A percentile compares a stretch with the other conserved stretches of the same genome.
Evolutionary conservation across 1,140 invertebrate genomes (phyloP).

Genomic region (Trachelipus rathkii): DNA sequence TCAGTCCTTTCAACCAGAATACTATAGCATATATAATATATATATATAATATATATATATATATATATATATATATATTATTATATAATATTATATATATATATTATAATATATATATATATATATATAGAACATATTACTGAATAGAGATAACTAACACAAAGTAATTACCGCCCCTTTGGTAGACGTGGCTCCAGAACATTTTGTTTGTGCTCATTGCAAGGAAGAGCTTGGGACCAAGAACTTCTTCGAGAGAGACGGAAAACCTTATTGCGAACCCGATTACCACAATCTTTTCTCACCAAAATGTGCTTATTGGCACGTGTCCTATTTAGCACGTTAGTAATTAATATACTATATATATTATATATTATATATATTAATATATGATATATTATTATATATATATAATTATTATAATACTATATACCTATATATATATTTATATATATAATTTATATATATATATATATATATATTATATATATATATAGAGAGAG

Average conservation of each 20-base stretch:
- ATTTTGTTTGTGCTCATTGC: constrained; percentile 96
- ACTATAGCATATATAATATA: too few species aligned
- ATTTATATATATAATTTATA: background rate
- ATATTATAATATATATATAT: constrained; percentile 18
- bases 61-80: constrained; percentile 19
- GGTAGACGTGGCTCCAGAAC: constrained; percentile 99
- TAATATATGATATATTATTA: too few species aligned
- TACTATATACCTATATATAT: too few species aligned
- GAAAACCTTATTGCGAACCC: constrained; percentile 92
- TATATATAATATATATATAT: too few species aligned
- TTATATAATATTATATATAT: constrained; percentile 6
- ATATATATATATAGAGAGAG: background rate
- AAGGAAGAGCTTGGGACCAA: constrained; percentile 91
- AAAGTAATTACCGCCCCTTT: constrained; percentile 88
- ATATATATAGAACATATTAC: background rate
- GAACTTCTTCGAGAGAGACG: constrained; percentile 97
- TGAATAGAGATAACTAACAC: too few species aligned
- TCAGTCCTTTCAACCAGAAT: too few species aligned
- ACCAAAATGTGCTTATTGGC: constrained; percentile 95
- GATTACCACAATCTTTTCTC: constrained; percentile 99
- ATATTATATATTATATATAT: too few species aligned
- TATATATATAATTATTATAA: too few species aligned
- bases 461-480: constrained; percentile 3
- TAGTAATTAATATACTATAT: constrained; percentile 48
- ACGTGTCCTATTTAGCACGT: constrained; percentile 97